A percentile compares a stretch with the other conserved stretches of the same genome.
Evolutionary conservation across 2,113 vertebrate species (phyloP).

Genomic region (Phocoena sinus): DNA sequence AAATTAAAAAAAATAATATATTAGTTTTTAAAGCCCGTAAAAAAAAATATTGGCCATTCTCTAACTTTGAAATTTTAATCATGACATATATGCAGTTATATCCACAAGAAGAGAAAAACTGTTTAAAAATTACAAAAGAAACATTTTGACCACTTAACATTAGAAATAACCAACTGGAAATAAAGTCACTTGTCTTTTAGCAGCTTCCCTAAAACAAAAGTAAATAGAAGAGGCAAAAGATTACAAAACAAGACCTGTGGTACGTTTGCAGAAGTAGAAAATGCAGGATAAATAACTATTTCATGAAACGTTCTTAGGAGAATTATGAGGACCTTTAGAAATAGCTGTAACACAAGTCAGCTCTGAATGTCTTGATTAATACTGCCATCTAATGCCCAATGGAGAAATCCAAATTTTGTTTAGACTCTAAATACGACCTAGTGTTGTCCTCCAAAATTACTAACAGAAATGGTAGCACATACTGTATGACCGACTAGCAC

Average conservation of each 20-base stretch:
- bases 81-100: background rate
- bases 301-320: background rate
- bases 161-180: slow-evolving; percentile 13
- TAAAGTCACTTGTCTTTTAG: slow-evolving; percentile 25
- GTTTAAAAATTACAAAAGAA: slow-evolving; percentile 19
- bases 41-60: background rate
- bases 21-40: no score
- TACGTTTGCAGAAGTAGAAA: slow-evolving; percentile 44
- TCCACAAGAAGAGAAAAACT: background rate
- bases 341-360: background rate
- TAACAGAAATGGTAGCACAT: background rate
- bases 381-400: slow-evolving; percentile 78
- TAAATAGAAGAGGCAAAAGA: slow-evolving; percentile 33
- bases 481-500: background rate
- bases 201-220: slow-evolving; percentile 9
- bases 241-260: background rate
- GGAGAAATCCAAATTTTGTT: slow-evolving; percentile 49
- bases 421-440: background rate
- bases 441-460: background rate
- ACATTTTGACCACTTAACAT: background rate
- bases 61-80: background rate
- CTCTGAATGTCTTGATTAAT: slow-evolving; percentile 61
- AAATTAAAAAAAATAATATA: no score
- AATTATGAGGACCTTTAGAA: background rate
- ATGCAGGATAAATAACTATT: slow-evolving; percentile 3